Conservation (phyloP, 2,888 invertebrate genomes). For the Limnephilus rhombicus region DNA sequence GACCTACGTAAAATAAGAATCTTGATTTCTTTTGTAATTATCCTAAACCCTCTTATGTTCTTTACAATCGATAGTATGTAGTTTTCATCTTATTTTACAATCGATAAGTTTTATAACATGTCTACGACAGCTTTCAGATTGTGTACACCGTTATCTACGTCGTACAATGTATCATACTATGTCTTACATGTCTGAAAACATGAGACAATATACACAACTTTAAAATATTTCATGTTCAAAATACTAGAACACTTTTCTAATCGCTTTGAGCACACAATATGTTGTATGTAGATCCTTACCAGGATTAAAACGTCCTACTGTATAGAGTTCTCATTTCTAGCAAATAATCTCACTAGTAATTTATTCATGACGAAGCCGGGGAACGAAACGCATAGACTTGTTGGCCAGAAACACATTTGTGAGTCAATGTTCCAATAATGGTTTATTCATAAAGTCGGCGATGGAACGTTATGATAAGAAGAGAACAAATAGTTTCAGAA, state of each 20-base stretch:
- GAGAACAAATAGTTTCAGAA: not conserved
- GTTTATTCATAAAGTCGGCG: not conserved
- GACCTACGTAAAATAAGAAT: too few species aligned
- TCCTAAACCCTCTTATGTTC: too few species aligned
- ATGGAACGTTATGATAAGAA: not conserved
- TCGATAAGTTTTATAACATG: too few species aligned
- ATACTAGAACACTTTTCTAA: not conserved
- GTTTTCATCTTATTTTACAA: too few species aligned
- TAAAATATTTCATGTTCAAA: not conserved
- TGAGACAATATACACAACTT: not conserved
- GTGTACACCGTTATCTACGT: not conserved
- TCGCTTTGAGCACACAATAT: not conserved
- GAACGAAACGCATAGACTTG: not conserved
- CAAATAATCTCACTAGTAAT: not conserved
- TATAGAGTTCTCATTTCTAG: not conserved
- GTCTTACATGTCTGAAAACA: not conserved
- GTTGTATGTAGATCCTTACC: not conserved
- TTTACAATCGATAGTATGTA: too few species aligned
- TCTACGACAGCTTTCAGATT: not conserved
- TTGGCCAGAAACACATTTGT: not conserved
- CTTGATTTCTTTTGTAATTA: too few species aligned
- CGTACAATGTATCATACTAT: too few species aligned
- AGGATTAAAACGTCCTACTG: not conserved
- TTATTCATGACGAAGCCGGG: not conserved
- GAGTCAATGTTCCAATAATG: not conserved